Evolutionary conservation across 2,797 vertebrate species (phyloP).

Genomic region (Rhinophrynus dorsalis): DNA sequence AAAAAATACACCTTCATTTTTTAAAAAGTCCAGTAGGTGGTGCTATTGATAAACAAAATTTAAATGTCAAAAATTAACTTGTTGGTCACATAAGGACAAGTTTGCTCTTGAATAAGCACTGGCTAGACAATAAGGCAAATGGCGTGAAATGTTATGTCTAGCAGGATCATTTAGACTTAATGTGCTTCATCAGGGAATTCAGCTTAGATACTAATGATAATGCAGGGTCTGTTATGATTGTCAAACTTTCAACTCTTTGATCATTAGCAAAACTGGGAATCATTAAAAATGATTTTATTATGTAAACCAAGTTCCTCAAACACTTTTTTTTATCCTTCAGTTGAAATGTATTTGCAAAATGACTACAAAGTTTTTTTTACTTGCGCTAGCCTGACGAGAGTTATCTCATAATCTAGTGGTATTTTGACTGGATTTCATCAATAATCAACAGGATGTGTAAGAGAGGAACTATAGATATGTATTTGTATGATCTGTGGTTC

Average conservation of each 20-base stretch:
- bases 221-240: background rate
- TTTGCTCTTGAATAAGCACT: slow-evolving; percentile 23
- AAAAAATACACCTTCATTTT: background rate
- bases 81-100: slow-evolving; percentile 35
- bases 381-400: no score
- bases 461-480: no score
- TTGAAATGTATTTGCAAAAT: no score
- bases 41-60: slow-evolving; percentile 8
- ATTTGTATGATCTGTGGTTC: no score
- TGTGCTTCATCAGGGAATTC: slow-evolving; percentile 17
- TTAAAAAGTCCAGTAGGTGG: slow-evolving; percentile 28
- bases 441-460: no score
- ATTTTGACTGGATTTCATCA: no score
- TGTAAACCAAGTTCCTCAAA: no score
- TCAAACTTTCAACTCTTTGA: background rate
- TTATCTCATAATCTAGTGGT: no score
- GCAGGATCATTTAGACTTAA: slow-evolving; percentile 10
- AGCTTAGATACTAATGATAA: slow-evolving; percentile 6
- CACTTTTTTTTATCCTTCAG: no score
- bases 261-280: background rate
- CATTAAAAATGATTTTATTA: no score
- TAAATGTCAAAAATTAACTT: background rate
- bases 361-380: no score
- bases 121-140: slow-evolving; percentile 30
- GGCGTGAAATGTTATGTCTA: slow-evolving; percentile 38